phyloP scores from a whole-genome alignment of 2,113 vertebrate genomes.

The Corythoichthys intestinalis region DNA sequence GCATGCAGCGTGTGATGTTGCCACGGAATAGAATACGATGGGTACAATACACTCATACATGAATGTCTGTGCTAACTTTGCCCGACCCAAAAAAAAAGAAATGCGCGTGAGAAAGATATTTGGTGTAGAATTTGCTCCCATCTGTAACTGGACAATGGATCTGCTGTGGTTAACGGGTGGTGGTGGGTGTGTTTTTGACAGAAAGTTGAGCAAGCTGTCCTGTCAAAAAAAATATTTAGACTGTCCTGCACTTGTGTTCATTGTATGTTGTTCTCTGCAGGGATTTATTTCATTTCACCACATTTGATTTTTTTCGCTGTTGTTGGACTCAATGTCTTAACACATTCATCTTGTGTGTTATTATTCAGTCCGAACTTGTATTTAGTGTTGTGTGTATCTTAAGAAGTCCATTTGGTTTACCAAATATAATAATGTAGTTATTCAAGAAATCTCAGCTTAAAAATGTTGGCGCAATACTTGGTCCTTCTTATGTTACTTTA shows the following conservation, averaged over 20 bases:
- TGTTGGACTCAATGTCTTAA: conserved; percentile 39
- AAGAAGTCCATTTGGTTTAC: not conserved
- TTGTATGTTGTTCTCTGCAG: conserved; percentile 58
- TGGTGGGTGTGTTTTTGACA: conserved; percentile 54
- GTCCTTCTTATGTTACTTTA: conserved; percentile 32
- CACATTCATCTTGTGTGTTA: conserved; percentile 40
- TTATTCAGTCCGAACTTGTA: conserved; percentile 11
- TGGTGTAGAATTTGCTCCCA: conserved; percentile 48
- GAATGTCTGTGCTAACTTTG: conserved; percentile 7
- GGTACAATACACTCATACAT: not conserved
- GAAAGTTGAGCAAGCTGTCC: conserved; percentile 57
- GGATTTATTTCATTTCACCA: conserved; percentile 58
- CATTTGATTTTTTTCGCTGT: conserved; percentile 34
- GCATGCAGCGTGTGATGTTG: conserved; percentile 25
- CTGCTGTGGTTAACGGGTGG: conserved; percentile 47
- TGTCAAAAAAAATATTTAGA: conserved; percentile 50
- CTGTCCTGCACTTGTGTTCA: conserved; percentile 38
- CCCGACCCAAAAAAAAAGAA: not conserved
- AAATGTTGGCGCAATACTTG: conserved; percentile 19
- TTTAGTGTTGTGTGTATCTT: not conserved
- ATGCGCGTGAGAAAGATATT: conserved; percentile 19
- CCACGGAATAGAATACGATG: conserved; percentile 14
- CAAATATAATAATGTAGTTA: conserved; percentile 22
- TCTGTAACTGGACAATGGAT: conserved; percentile 51
- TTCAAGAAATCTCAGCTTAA: conserved; percentile 18